Evolutionary conservation across 2,797 vertebrate species (phyloP), one percentile per base, ranked within the genome.

Genomic region (Spea hammondii): DNA sequence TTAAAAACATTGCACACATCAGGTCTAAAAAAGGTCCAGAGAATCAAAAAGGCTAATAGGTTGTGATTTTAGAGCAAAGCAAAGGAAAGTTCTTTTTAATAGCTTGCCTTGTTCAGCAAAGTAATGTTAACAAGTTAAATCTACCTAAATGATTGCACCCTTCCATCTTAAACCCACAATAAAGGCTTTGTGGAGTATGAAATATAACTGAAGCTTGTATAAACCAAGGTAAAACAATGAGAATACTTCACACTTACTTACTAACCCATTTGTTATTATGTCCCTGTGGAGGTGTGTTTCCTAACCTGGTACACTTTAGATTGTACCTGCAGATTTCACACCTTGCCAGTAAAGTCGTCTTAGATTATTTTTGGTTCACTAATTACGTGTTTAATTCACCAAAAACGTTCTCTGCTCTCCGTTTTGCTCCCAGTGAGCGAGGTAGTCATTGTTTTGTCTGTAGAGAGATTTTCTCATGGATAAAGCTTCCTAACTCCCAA

Each of bases 401-500:
- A 6, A 62, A 62, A 62, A 11, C 32, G 5, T 62, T 62, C 32
- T 17, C 59, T 17, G 14, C 7, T 17, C n/a, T 62, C 59, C 59
- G n/a, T 5, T 17, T 62, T n/a, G 59, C 59, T 62, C n/a, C 14
- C 59, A 5, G 7, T 32, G 14, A 62, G n/a, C 32, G 14, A 62
- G 59, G 59, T 62, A 62, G 59, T 17, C 59, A 17, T 62, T 62
- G n/a, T 62, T 62, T 62, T 62, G 59, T 62, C 59, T 62, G 59
- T 17, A 17, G 59, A 62, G n/a, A 62, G 59, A 62, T 62, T 62
- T 62, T 62, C 59, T 62, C 59, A 62, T 62, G 59, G 59, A 62
- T 62, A 62, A 62, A 32, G 59, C 59, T 62, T 62, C 14, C 5
- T n/a, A 62, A 62, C 59, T 62, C 59, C n/a, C 59, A 62, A 32